Base-by-base conservation (phyloP, 2,113 vertebrate species). In the Elaphurus davidianus region DNA sequence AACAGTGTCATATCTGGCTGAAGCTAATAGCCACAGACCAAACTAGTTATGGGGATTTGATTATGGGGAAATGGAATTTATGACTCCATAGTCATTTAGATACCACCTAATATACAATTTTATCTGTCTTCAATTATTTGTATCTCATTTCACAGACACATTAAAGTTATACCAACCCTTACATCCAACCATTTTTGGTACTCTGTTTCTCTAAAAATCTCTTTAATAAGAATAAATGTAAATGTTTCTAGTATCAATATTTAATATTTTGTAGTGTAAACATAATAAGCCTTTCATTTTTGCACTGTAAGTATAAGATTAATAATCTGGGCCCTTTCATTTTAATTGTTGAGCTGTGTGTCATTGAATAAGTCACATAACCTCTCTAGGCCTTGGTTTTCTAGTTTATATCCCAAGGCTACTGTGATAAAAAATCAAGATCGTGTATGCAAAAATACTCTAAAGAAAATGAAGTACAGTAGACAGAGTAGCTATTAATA, bases 71-170 rank as follows among this genome's bases (percentile, higher is more conserved):
- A 87, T 74, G 2, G n/a, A 91, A 92, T 93, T 93, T 84, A 78
- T 90, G 13, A 81, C 91, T 79, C 28, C 16, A 1, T 71, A 89
- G 12, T n/a, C 13, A 47, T 94, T 96, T 82, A 92, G 16, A 79
- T 87, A 85, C 67, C 11, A 90, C 23, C 33, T 93, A 83, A 78
- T 88, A 93, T 86, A 19, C 25, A 91, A 30, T 92, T 96, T 92
- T 64, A 85, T 62, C 33, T 96, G 54, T 17, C 33, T 94, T 96
- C 27, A 93, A 23, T 91, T 89, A 74, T 91, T 94, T 79, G 16
- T 86, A 97, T 91, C 15, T 97, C 52, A 91, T 94, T 96, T 96
- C 50, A 91, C 5, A 94, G 27, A 52, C 33, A 64, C 43, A 60
- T 86, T 96, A 93, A 90, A 67, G 21, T 62, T 94, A 91, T 6